These are phyloP conservation scores for Thymallus thymallus DNA, from an alignment of 2,113 vertebrate genomes.

Conservation along the genomic window DNA sequence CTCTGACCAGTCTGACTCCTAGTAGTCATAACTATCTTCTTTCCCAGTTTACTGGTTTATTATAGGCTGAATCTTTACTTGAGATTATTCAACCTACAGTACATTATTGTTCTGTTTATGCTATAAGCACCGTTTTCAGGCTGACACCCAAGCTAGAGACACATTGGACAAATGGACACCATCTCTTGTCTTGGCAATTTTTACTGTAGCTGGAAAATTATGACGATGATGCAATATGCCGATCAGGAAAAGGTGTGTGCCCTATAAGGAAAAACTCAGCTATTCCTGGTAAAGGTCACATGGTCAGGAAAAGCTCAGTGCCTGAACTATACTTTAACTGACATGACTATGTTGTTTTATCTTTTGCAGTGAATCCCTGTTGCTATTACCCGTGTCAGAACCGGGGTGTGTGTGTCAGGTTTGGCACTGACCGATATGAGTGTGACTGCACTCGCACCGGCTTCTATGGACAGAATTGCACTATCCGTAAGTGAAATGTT, in stretches of 20 bases:
- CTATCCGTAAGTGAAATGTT: constrained; percentile 78
- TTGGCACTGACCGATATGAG: constrained; percentile 73
- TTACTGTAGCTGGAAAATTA: too few species aligned
- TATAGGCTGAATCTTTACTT: not conserved
- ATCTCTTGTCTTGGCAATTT: too few species aligned
- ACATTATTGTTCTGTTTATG: too few species aligned
- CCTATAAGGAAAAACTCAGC: too few species aligned
- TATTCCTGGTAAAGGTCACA: too few species aligned
- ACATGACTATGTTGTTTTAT: constrained; percentile 22
- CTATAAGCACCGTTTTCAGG: too few species aligned
- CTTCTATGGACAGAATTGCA: constrained; percentile 86
- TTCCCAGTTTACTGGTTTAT: not conserved
- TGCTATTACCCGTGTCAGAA: constrained; percentile 92
- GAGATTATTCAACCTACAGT: too few species aligned
- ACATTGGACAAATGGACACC: too few species aligned
- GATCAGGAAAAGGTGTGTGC: too few species aligned
- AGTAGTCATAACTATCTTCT: not conserved
- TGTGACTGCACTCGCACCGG: constrained; percentile 93
- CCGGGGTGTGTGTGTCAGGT: constrained; percentile 83
- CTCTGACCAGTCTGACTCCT: not conserved
- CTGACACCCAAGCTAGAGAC: too few species aligned
- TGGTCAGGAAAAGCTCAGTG: too few species aligned
- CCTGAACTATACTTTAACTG: not conserved
- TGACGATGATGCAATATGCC: too few species aligned
- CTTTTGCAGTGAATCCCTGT: constrained; percentile 85